phyloP scores from a whole-genome alignment of 2,888 invertebrate species.

The Chrysina gloriosa region DNA sequence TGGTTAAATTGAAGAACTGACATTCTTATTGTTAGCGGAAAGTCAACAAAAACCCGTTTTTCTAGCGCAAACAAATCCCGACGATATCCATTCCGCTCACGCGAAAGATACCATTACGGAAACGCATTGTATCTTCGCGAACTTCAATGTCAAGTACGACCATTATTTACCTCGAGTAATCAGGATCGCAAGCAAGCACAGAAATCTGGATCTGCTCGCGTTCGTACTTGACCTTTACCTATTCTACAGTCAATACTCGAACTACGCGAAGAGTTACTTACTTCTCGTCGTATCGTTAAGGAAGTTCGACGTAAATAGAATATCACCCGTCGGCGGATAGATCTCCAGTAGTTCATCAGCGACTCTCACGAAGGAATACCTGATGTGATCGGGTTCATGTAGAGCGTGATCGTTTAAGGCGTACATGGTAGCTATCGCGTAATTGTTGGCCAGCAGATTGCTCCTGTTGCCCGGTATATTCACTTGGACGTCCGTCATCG shows the following conservation, averaged over 20 bases:
- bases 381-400: constrained; percentile 43
- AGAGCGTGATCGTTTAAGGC: constrained; percentile 47
- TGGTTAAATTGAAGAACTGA: too few relatives aligned
- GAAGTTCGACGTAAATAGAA: constrained; percentile 50
- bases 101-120: too few relatives aligned
- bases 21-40: too few relatives aligned
- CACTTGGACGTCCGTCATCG: constrained; percentile 57
- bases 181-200: too few relatives aligned
- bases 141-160: too few relatives aligned
- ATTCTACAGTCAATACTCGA: neutral
- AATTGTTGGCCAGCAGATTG: constrained; percentile 51
- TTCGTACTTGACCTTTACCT: neutral
- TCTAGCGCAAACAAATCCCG: too few relatives aligned
- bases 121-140: too few relatives aligned
- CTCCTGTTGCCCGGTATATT: constrained; percentile 54
- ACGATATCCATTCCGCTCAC: too few relatives aligned
- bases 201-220: neutral
- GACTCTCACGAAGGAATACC: constrained; percentile 49
- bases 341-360: constrained; percentile 49
- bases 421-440: constrained; percentile 53
- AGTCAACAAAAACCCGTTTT: too few relatives aligned
- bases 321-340: constrained; percentile 51
- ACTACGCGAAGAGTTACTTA: constrained; percentile 43
- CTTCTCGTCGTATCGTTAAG: constrained; percentile 46
- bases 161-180: too few relatives aligned